Conservation (phyloP, 2,888 invertebrate species). For the Apodemia hepburni region DNA sequence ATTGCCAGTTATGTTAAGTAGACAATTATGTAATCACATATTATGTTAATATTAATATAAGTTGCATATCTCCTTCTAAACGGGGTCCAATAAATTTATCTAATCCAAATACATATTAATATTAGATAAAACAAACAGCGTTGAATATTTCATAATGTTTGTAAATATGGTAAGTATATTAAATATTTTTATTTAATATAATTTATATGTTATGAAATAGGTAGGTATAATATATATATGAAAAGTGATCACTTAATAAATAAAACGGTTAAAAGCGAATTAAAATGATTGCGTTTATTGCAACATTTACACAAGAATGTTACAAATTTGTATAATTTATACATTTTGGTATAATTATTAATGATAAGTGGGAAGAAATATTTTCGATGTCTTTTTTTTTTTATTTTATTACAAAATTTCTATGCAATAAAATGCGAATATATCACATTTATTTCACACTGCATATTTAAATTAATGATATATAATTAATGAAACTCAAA, state of each 20-base stretch:
- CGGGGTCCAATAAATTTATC: neutral
- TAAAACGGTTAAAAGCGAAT: neutral
- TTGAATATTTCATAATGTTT: neutral
- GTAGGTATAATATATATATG: neutral
- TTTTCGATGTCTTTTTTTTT: no score
- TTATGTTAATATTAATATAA: neutral
- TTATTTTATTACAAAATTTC: no score
- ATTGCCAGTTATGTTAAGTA: neutral
- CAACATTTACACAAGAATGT: neutral
- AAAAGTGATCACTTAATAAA: neutral
- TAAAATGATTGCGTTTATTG: neutral
- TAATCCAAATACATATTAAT: constrained; percentile 9
- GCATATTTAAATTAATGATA: no score
- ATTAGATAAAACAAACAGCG: neutral
- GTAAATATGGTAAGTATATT: constrained; percentile 1
- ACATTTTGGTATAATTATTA: neutral
- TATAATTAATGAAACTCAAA: no score
- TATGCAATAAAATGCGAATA: no score
- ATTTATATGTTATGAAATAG: neutral
- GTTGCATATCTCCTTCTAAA: neutral
- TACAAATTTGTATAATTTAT: constrained; percentile 4
- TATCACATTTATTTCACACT: no score
- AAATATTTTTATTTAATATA: neutral
- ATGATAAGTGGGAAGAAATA: neutral
- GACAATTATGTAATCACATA: neutral